phyloP scores from a whole-genome alignment of 2,888 invertebrate genomes.

The Branchellion lobata region DNA sequence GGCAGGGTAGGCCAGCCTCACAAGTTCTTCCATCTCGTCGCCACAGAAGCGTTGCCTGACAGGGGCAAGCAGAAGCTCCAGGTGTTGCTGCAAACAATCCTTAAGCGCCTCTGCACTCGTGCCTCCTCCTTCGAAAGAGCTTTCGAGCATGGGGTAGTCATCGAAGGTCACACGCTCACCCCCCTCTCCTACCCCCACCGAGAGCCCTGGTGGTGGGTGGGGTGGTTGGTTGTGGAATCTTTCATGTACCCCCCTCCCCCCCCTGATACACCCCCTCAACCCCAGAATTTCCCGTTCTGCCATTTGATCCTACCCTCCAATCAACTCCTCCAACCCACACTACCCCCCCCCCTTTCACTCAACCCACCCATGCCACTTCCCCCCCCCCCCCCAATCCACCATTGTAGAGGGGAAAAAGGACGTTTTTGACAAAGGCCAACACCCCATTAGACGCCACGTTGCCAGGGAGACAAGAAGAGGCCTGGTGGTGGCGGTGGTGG shows the following conservation, averaged over 20 bases:
- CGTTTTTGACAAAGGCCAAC: conserved; percentile 88
- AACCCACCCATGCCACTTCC: too few relatives aligned
- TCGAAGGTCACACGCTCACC: background rate
- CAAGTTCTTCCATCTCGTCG: background rate
- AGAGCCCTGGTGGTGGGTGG: background rate
- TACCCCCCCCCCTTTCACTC: too few relatives aligned
- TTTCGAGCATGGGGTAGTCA: background rate
- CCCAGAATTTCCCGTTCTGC: too few relatives aligned
- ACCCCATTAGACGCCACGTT: conserved; percentile 91
- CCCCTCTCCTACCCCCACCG: background rate
- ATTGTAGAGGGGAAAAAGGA: conserved; percentile 73
- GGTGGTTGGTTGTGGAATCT: too few relatives aligned
- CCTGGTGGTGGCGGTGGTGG: conserved; percentile 39
- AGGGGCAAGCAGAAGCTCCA: background rate
- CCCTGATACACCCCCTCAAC: too few relatives aligned
- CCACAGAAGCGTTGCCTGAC: background rate
- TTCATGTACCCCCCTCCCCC: too few relatives aligned
- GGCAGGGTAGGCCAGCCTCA: background rate
- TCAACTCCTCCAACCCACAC: too few relatives aligned
- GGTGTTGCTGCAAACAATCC: background rate
- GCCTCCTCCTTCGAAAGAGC: background rate
- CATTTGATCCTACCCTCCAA: too few relatives aligned
- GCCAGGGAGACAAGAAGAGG: conserved; percentile 69
- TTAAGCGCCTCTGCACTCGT: too few relatives aligned
- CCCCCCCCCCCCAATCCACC: background rate